Percentiles rank a stretch among this genome's conserved stretches.
phyloP scores from a whole-genome alignment of 1,140 invertebrate species.

The Dysdera silvatica region DNA sequence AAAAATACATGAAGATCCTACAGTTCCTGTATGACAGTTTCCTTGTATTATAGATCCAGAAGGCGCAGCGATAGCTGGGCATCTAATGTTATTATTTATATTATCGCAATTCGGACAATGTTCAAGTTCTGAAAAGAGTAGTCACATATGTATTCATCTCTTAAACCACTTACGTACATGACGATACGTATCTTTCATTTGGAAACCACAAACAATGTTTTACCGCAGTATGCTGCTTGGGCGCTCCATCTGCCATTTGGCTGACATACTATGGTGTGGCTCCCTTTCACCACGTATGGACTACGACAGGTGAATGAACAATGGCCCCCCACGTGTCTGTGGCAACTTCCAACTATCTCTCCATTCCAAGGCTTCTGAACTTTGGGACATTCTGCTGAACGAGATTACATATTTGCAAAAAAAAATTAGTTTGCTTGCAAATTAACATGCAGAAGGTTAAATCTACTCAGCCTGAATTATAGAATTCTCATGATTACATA shows the following conservation, averaged over 20 bases:
- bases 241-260: slow-evolving; percentile 17
- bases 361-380: slow-evolving; percentile 21
- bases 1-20: slow-evolving; percentile 8
- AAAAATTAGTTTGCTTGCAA: too few species aligned
- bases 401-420: neutral
- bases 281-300: slow-evolving; percentile 8
- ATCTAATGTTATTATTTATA: neutral
- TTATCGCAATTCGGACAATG: neutral
- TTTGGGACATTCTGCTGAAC: slow-evolving; percentile 13
- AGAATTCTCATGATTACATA: too few species aligned
- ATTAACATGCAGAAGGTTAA: too few species aligned
- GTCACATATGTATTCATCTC: neutral
- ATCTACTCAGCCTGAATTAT: too few species aligned
- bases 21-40: slow-evolving; percentile 19
- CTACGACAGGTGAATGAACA: slow-evolving; percentile 11
- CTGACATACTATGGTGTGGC: neutral
- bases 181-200: too few species aligned
- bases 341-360: slow-evolving; percentile 1
- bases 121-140: neutral
- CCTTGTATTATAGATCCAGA: too few species aligned
- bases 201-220: too few species aligned
- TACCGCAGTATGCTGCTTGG: neutral
- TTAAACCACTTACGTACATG: neutral
- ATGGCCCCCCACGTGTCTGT: neutral
- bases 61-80: too few species aligned